Percentiles rank a stretch among this genome's conserved stretches.
Evolutionary conservation across 2,888 invertebrate species (phyloP).

Genomic region (Sycophila texana): DNA sequence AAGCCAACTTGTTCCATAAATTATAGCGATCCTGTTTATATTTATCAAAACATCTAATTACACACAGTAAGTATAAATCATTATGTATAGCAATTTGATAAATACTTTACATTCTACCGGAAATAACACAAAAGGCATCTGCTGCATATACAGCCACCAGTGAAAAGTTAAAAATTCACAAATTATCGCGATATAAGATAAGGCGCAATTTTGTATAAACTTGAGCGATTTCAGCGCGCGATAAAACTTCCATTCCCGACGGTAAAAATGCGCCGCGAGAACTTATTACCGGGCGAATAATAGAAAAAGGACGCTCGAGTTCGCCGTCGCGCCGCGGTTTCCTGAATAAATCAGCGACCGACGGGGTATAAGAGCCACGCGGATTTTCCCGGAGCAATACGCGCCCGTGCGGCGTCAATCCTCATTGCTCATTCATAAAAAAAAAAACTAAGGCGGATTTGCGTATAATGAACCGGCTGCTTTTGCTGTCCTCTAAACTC

Average conservation of each 20-base stretch:
- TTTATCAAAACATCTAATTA: no score
- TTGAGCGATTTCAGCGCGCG: neutral
- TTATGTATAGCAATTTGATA: no score
- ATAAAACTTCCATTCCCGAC: neutral
- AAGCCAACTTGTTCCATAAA: no score
- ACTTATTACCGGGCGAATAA: neutral
- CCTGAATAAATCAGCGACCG: constrained; percentile 21
- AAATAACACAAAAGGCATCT: neutral
- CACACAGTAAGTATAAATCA: no score
- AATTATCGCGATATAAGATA: no score
- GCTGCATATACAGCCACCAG: neutral
- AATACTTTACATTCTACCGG: no score
- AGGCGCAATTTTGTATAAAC: neutral
- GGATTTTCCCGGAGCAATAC: constrained; percentile 12
- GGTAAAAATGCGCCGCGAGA: neutral
- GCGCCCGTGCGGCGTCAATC: constrained; percentile 17
- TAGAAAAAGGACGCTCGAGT: neutral
- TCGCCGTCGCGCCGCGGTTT: neutral
- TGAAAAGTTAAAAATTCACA: no score
- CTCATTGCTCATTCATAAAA: constrained; percentile 30
- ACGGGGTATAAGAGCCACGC: neutral
- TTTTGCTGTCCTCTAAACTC: constrained; percentile 11
- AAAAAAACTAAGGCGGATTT: constrained; percentile 27
- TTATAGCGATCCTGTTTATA: no score
- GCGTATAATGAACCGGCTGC: constrained; percentile 36